Evolutionary conservation across 2,888 invertebrate genomes (phyloP).

Genomic region (Volucella zonaria): DNA sequence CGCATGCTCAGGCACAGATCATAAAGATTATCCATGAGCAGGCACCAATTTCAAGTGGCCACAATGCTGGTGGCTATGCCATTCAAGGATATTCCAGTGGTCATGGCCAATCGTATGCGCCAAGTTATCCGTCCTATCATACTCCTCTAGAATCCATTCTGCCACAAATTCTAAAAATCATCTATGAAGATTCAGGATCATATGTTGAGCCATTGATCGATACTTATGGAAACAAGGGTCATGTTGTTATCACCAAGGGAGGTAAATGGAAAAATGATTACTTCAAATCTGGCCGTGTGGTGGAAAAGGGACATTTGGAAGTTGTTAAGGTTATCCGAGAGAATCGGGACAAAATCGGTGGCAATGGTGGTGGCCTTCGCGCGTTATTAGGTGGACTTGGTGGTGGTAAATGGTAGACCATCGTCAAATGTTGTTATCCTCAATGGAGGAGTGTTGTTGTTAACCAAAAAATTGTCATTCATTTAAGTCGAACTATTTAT

Average conservation of each 20-base stretch:
- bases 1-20: slow-evolving; percentile 43
- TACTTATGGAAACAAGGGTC: slow-evolving; percentile 48
- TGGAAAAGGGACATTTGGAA: slow-evolving; percentile 56
- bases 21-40: slow-evolving; percentile 60
- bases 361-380: slow-evolving; percentile 10
- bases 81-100: slow-evolving; percentile 23
- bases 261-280: slow-evolving; percentile 24
- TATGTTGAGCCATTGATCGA: slow-evolving; percentile 16
- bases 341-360: neutral
- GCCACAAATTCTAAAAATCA: slow-evolving; percentile 45
- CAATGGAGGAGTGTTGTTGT: slow-evolving; percentile 32
- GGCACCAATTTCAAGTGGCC: slow-evolving; percentile 10
- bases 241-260: slow-evolving; percentile 3
- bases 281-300: slow-evolving; percentile 54
- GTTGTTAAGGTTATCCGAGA: slow-evolving; percentile 13
- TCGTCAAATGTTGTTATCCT: slow-evolving; percentile 24
- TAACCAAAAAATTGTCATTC: slow-evolving; percentile 64
- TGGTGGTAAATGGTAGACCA: slow-evolving; percentile 36
- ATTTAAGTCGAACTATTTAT: slow-evolving; percentile 65
- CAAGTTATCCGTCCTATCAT: slow-evolving; percentile 35
- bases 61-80: slow-evolving; percentile 8
- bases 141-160: slow-evolving; percentile 56
- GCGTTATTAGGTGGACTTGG: slow-evolving; percentile 21
- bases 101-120: slow-evolving; percentile 34
- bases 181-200: slow-evolving; percentile 42